Evolutionary conservation across 2,888 invertebrate genomes (phyloP), one percentile per base, ranked within the genome.

Genomic region (Carterocephalus palaemon): DNA sequence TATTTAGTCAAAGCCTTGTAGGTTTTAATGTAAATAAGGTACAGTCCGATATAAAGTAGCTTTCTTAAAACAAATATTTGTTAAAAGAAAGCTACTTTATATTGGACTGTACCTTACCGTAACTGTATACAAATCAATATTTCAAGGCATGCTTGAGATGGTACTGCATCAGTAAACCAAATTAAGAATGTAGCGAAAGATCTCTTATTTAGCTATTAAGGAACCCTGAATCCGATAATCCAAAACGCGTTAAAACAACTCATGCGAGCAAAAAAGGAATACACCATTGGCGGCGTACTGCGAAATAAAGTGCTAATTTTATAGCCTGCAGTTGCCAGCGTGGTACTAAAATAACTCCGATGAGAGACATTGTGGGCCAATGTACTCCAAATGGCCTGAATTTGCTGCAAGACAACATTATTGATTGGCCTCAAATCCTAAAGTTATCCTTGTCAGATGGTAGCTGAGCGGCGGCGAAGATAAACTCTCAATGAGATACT

Each of bases 171-270:
- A n/a, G n/a, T n/a, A n/a, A n/a, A n/a, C n/a, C n/a, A n/a, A n/a
- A n/a, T n/a, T n/a, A n/a, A n/a, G n/a, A n/a, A n/a, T n/a, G n/a
- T n/a, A n/a, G n/a, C n/a, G 42, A 36, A 45, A 40, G 29, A 24
- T 24, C 23, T 38, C 48, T 48, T 26, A 33, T 36, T 23, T 23
- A 26, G 15, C 20, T 33, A 39, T 28, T 48, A 52, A 37, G 36
- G 7, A 41, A 33, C n/a, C 16, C 4, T 20, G n/a, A 29, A 13
- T 22, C 28, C 29, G 29, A 13, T 20, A 39, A 7, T 10, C 20
- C 6, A 23, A 31, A 16, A 7, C 28, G 7, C 13, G n/a, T 28
- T 7, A 28, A 28, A 28, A 15, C 15, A 28, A 15, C 20, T 8
- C 12, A 15, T 0, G 15, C 4, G n/a, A 29, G 7, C 32, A 33